Base-by-base conservation (phyloP, 2,797 vertebrate species). In the Premnoplex brunnescens region DNA sequence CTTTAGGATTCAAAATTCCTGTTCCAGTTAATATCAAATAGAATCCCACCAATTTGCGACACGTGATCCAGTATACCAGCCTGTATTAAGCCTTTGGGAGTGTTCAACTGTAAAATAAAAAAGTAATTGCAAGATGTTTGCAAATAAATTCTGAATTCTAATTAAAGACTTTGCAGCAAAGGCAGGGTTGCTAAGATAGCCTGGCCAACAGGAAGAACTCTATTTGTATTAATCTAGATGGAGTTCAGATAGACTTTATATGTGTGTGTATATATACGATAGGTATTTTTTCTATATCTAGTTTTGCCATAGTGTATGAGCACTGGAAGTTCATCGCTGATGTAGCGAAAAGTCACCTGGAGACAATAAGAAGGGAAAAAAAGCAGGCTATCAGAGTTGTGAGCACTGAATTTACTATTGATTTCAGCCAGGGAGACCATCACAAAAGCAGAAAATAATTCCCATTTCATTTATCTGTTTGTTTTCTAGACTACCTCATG, bases 351-450 rank as follows among this genome's bases (percentile, higher is more conserved):
- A 92, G 75, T 71, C 67, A 58, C 54, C 93, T 26, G 22, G 27
- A 73, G 54, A 88, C 85, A 87, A 81, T n/a, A 58, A 17, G 16
- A 17, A 16, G 60, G 51, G 19, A n/a, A 24, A 26, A 44, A 39
- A 30, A 22, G 19, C 26, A 48, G 44, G 27, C 19, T 67, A 74
- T 58, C n/a, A 28, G 59, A 67, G 30, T 64, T 69, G 62, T 56
- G 69, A 80, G 79, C 60, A 39, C 56, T 90, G 85, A 54, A 73
- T 94, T 91, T 41, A 37, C 74, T 82, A 68, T 91, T 91, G 62
- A 93, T 96, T 97, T 92, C 92, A 91, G 51, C 83, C 79, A 46
- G 30, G 72, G 19, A 91, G 87, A 60, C 69, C 6, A 37, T 73
- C 71, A 79, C 51, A 63, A 69, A 83, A 67, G 69, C 69, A 91